Evolutionary conservation across 2,113 vertebrate genomes (phyloP).

Genomic region (Calidris pugnax): DNA sequence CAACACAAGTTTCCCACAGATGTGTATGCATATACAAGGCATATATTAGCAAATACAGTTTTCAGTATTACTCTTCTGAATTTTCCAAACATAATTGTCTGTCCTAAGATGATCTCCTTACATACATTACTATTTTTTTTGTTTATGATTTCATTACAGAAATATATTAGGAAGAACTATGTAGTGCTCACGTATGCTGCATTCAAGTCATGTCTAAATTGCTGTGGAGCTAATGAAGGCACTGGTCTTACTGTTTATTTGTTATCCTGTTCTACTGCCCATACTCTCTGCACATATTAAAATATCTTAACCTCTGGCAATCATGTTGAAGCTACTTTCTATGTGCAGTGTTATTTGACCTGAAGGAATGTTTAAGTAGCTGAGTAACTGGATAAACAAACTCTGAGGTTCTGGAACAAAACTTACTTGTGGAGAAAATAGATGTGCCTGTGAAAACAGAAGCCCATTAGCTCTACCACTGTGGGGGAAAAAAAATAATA

Average conservation of each 20-base stretch:
- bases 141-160: neutral
- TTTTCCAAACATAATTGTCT: neutral
- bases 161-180: neutral
- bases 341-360: neutral
- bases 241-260: neutral
- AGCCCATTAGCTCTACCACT: neutral
- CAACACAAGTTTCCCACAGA: neutral
- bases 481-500: neutral
- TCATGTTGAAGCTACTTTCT: neutral
- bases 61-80: neutral
- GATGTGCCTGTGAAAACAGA: neutral
- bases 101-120: neutral
- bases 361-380: neutral
- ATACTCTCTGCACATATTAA: neutral
- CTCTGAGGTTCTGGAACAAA: neutral
- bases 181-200: neutral
- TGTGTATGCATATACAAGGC: neutral
- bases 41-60: neutral
- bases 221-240: neutral
- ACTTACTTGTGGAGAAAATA: neutral
- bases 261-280: neutral
- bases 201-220: neutral
- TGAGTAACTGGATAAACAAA: neutral
- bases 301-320: neutral
- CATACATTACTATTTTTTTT: neutral